Evolutionary conservation across 2,797 vertebrate genomes (phyloP).

Genomic region (Apodemus agrarius): DNA sequence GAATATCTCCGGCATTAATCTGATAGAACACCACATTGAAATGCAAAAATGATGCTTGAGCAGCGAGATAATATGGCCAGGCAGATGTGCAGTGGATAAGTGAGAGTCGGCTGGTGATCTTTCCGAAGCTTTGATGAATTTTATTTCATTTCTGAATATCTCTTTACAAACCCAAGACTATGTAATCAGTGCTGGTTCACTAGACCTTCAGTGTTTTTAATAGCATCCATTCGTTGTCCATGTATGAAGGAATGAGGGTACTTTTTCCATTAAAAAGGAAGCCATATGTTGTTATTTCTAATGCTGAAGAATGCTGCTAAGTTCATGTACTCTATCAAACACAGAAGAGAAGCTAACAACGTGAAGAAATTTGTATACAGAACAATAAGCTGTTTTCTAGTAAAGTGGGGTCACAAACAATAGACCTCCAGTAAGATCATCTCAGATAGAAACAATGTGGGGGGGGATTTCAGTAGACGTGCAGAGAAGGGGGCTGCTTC

Average conservation of each 20-base stretch:
- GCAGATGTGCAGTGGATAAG: slow-evolving; percentile 88
- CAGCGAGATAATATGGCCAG: slow-evolving; percentile 86
- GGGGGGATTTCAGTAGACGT: background rate
- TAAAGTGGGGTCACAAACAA: background rate
- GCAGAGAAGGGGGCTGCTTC: background rate
- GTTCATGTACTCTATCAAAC: slow-evolving; percentile 42
- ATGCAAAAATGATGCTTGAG: slow-evolving; percentile 88
- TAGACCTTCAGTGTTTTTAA: slow-evolving; percentile 85
- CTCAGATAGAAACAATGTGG: background rate
- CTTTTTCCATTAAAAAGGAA: slow-evolving; percentile 74
- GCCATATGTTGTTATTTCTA: slow-evolving; percentile 66
- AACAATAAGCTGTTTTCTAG: slow-evolving; percentile 11
- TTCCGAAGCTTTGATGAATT: slow-evolving; percentile 84
- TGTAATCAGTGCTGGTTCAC: slow-evolving; percentile 87
- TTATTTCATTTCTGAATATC: slow-evolving; percentile 85
- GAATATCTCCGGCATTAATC: slow-evolving; percentile 91
- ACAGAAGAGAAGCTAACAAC: slow-evolving; percentile 44
- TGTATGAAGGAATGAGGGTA: slow-evolving; percentile 74
- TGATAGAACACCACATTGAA: slow-evolving; percentile 89
- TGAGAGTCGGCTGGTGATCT: slow-evolving; percentile 83
- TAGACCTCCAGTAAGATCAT: background rate
- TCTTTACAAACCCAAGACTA: slow-evolving; percentile 83
- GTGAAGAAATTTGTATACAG: slow-evolving; percentile 41
- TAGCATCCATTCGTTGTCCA: slow-evolving; percentile 83
- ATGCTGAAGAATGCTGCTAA: slow-evolving; percentile 55